Evolutionary conservation across 2,888 invertebrate genomes (phyloP).

Genomic region (Pardosa pseudoannulata): DNA sequence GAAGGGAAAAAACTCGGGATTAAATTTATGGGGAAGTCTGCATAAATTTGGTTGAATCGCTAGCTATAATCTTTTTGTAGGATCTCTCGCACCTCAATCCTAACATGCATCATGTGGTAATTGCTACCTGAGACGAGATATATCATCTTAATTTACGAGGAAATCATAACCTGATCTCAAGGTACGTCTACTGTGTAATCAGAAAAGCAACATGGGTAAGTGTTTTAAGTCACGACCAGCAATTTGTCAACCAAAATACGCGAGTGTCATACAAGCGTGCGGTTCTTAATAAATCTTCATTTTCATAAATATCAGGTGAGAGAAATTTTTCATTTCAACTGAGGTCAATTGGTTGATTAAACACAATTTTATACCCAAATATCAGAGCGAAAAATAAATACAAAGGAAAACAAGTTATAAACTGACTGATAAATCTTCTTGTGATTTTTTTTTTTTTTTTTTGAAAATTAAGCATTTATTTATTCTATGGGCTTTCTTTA

Average conservation of each 20-base stretch:
- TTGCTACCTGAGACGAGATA: conserved; percentile 34
- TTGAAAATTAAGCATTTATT: no score
- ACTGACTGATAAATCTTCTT: no score
- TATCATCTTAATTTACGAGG: conserved; percentile 37
- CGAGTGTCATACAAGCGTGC: conserved; percentile 16
- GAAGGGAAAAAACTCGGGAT: no score
- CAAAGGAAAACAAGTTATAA: no score
- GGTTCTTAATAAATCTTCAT: conserved; percentile 33
- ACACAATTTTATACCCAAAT: no score
- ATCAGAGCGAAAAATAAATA: no score
- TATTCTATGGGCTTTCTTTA: no score
- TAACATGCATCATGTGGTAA: conserved; percentile 36
- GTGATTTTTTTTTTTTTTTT: no score
- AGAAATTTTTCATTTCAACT: background rate
- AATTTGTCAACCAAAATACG: conserved; percentile 26
- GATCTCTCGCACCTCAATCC: conserved; percentile 22
- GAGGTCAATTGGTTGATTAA: background rate
- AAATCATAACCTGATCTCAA: conserved; percentile 31
- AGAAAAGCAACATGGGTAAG: background rate
- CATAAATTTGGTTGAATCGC: background rate
- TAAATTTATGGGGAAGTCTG: conserved; percentile 15
- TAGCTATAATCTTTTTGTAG: conserved; percentile 19
- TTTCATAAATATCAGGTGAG: conserved; percentile 14
- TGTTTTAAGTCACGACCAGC: conserved; percentile 18
- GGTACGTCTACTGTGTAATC: conserved; percentile 36